phyloP scores from a whole-genome alignment of 1,140 invertebrate genomes.

The Meloidogyne hapla region DNA sequence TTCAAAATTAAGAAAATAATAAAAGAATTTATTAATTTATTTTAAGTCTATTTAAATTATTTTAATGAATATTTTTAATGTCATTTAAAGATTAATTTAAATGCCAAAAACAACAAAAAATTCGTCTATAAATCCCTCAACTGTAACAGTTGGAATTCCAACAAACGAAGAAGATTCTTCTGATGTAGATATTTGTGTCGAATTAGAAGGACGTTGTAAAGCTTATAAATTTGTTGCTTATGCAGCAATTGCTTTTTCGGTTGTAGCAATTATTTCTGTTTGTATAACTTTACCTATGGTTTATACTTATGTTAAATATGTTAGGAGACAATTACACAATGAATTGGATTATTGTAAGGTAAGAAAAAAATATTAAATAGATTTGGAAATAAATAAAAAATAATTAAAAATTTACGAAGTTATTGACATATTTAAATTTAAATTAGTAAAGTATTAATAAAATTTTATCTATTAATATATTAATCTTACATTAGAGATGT shows the following conservation, averaged over 20 bases:
- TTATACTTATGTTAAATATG: slow-evolving; percentile 57
- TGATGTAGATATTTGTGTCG: slow-evolving; percentile 11
- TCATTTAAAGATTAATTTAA: neutral
- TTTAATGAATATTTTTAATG: no score
- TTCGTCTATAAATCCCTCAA: neutral
- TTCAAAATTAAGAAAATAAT: no score
- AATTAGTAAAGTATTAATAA: neutral
- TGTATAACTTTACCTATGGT: slow-evolving; percentile 60
- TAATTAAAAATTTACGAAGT: neutral
- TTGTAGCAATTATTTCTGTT: slow-evolving; percentile 54
- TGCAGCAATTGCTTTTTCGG: slow-evolving; percentile 54
- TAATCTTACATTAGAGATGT: no score
- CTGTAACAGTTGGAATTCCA: neutral
- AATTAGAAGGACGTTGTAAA: slow-evolving; percentile 52
- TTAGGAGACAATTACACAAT: slow-evolving; percentile 52
- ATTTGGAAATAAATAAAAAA: neutral
- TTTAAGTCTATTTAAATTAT: no score
- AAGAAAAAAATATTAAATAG: slow-evolving; percentile 6
- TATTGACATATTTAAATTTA: neutral
- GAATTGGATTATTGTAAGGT: slow-evolving; percentile 57
- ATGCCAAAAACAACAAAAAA: neutral
- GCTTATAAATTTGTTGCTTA: slow-evolving; percentile 55
- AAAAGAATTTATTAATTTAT: no score
- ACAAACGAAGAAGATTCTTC: neutral
- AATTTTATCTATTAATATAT: no score